phyloP scores from a whole-genome alignment of 2,113 vertebrate species.

The Chunga burmeisteri region DNA sequence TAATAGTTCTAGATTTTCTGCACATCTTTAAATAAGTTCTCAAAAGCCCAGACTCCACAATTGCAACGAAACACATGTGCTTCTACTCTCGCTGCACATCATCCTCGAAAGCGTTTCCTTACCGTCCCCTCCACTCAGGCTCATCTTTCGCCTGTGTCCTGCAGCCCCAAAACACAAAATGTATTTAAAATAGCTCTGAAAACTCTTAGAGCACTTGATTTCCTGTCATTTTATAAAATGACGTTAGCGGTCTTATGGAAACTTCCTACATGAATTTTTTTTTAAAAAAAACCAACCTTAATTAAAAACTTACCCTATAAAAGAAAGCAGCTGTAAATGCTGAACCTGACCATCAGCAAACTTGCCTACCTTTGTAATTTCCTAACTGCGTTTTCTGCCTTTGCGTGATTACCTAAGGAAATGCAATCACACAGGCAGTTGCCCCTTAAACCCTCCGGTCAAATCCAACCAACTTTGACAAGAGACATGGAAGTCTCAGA shows the following conservation, averaged over 20 bases:
- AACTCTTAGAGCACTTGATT: slow-evolving; percentile 17
- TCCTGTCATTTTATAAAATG: slow-evolving; percentile 41
- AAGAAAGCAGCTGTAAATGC: slow-evolving; percentile 54
- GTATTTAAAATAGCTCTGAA: background rate
- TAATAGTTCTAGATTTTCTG: slow-evolving; percentile 35
- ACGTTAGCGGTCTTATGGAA: background rate
- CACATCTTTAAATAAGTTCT: slow-evolving; percentile 14
- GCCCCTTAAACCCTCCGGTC: slow-evolving; percentile 56
- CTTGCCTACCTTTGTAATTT: slow-evolving; percentile 38
- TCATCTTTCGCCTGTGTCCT: background rate
- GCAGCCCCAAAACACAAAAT: background rate
- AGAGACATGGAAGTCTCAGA: slow-evolving; percentile 24
- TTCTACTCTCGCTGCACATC: background rate
- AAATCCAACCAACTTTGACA: slow-evolving; percentile 60
- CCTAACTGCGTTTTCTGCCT: slow-evolving; percentile 33
- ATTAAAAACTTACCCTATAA: slow-evolving; percentile 46
- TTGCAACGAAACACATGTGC: background rate
- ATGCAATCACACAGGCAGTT: slow-evolving; percentile 56
- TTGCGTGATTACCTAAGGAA: slow-evolving; percentile 34
- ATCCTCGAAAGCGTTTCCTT: background rate
- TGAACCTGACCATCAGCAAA: slow-evolving; percentile 38
- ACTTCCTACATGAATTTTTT: background rate
- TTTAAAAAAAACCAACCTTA: background rate
- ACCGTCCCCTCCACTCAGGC: background rate
- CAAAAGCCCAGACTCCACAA: background rate